Conservation (phyloP, 2,113 vertebrate species). For the Benitochromis conjunctus region DNA sequence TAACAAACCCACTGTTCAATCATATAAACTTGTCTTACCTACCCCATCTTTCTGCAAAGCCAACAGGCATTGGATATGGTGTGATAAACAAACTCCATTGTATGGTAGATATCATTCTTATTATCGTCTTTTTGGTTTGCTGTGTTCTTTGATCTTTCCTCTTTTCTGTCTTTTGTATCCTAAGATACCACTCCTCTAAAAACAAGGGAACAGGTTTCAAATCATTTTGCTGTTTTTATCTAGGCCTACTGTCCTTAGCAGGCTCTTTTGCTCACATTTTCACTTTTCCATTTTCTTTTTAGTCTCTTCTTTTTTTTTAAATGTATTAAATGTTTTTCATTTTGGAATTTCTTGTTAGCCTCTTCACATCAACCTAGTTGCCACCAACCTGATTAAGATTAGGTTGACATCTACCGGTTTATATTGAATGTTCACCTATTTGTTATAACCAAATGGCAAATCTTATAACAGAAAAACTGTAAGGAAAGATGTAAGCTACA, state of each 20-base stretch:
- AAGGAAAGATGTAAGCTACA: neutral
- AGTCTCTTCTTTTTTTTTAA: neutral
- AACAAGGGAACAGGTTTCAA: neutral
- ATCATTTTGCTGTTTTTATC: conserved; percentile 26
- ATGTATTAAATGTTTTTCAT: neutral
- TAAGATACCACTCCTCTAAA: conserved; percentile 21
- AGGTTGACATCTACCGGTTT: accelerated
- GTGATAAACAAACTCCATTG: conserved; percentile 99
- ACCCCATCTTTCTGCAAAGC: conserved; percentile 82
- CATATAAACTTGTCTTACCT: conserved; percentile 84
- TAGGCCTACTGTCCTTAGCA: neutral
- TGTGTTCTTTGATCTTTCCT: conserved; percentile 77
- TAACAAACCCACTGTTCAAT: conserved; percentile 67
- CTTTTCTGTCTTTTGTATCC: conserved; percentile 44
- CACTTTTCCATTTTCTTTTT: neutral
- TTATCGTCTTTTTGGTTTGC: conserved; percentile 90
- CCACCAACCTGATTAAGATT: neutral
- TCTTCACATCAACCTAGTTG: neutral
- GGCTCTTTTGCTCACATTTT: neutral
- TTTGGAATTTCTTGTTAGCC: neutral
- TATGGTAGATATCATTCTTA: conserved; percentile 99
- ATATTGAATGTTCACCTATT: neutral
- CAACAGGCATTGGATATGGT: conserved; percentile 92
- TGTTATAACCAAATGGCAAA: neutral
- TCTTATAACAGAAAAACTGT: neutral